phyloP scores from a whole-genome alignment of 2,797 vertebrate species.

The Nannoperca obscura region DNA sequence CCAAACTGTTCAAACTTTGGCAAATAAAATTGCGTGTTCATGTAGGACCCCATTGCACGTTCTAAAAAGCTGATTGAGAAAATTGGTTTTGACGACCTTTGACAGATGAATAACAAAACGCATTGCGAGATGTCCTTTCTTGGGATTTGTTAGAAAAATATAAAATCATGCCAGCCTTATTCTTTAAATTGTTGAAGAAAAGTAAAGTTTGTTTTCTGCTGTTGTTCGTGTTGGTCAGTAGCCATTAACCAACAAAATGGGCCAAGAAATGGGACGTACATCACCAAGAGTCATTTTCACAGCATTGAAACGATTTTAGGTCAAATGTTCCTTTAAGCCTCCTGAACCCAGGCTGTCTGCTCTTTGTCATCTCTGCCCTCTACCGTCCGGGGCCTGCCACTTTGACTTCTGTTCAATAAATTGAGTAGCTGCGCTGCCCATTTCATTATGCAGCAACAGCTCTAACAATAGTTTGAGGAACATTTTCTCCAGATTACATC shows the following conservation, averaged over 20 bases:
- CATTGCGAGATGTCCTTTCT: constrained; percentile 4
- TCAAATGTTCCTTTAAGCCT: constrained; percentile 31
- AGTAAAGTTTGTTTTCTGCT: neutral
- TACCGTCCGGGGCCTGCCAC: constrained; percentile 31
- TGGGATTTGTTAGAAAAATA: neutral
- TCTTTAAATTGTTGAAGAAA: no score
- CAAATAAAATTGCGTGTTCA: neutral
- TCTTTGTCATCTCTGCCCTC: constrained; percentile 40
- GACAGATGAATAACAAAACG: neutral
- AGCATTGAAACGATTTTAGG: constrained; percentile 10
- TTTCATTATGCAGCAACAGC: constrained; percentile 52
- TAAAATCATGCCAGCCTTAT: neutral
- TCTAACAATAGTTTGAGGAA: constrained; percentile 28
- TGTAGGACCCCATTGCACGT: neutral
- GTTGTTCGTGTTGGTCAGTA: neutral
- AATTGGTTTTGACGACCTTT: neutral
- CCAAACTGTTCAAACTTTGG: neutral
- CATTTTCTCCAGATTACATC: constrained; percentile 30
- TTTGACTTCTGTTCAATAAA: constrained; percentile 48
- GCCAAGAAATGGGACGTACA: constrained; percentile 43
- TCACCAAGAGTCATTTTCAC: constrained; percentile 14
- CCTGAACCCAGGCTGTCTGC: constrained; percentile 24
- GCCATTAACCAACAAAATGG: neutral
- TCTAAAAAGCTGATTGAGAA: neutral
- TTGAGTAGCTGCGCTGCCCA: constrained; percentile 32